Evolutionary conservation across 2,888 invertebrate species (phyloP), one percentile per base, ranked within the genome.

Genomic region (Spisula solida): DNA sequence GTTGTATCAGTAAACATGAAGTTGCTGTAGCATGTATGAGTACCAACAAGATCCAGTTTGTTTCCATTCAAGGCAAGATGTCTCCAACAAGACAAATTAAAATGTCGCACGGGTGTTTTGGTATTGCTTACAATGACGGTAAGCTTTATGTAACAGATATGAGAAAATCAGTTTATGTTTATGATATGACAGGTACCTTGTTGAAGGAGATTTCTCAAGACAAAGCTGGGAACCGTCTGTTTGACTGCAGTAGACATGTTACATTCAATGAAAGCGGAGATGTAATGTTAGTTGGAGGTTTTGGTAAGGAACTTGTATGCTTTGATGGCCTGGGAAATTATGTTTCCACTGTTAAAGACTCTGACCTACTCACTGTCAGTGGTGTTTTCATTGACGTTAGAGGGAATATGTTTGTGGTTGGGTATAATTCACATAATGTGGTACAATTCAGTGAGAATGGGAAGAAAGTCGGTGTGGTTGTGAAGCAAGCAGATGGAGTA

Each of bases 131-230:
- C 18, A 56, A 56, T 16, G n/a, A 56, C 14, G 56, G 10, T 20
- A 56, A 56, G 16, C 16, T 56, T 20, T 56, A 56, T 56, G 56
- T 56, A 20, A 56, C 56, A 20, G 56, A 56, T n/a, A 20, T 8
- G 2, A 34, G 20, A 18, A 4, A 31, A 16, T 34, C 78, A 31
- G 34, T 34, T 1, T 78, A 78, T 34, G 34, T 78, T 5, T 34
- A 78, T 34, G 78, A 78, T 78, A 78, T 78, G 78, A 78, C 31
- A 10, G 78, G 78, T 34, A 34, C 12, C 16, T 56, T 56, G 56
- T 34, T 34, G 29, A 34, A 18, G 29, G 16, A 29, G 34, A 34
- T 56, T 4, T 20, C 56, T n/a, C 16, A 12, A 20, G 56, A 56
- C 56, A 56, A 56, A 6, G 56, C 56, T 56, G 56, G 56, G 18